Evolutionary conservation across 1,140 invertebrate genomes (phyloP).

Genomic region (Pteromalus puparum): DNA sequence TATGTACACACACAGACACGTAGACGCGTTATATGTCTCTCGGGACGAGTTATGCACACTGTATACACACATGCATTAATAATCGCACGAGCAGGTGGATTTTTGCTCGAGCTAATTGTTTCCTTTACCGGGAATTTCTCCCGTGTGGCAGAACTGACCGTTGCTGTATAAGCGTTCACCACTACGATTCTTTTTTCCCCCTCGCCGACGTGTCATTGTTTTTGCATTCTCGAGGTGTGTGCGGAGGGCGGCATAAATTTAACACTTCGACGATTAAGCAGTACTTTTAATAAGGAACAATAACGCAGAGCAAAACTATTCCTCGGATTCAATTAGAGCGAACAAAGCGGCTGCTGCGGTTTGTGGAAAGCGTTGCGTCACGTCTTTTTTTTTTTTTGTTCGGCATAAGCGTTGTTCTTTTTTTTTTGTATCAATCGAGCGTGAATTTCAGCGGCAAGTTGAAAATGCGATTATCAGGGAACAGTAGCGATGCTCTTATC

Average conservation of each 20-base stretch:
- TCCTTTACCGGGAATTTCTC: background rate
- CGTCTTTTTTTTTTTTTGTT: background rate
- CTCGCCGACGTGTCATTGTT: no score
- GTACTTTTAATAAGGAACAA: background rate
- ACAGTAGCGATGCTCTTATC: background rate
- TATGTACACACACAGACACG: no score
- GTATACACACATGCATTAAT: background rate
- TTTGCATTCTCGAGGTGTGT: no score
- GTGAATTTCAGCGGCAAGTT: background rate
- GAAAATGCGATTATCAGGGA: background rate
- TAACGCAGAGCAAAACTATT: background rate
- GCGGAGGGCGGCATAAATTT: no score
- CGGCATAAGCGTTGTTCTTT: slow-evolving; percentile 6
- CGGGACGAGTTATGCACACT: background rate
- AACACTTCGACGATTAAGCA: no score
- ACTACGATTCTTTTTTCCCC: no score
- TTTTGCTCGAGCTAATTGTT: background rate
- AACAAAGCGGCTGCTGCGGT: background rate
- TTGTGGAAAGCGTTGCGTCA: slow-evolving; percentile 1
- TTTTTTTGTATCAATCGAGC: background rate
- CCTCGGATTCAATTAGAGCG: slow-evolving; percentile 1
- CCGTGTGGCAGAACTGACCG: no score
- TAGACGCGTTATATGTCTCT: no score
- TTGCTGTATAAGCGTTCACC: no score
- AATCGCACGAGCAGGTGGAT: background rate